Evolutionary conservation across 2,113 vertebrate species (phyloP), one percentile per base, ranked within the genome.

Genomic region (Dromiciops gliroides): DNA sequence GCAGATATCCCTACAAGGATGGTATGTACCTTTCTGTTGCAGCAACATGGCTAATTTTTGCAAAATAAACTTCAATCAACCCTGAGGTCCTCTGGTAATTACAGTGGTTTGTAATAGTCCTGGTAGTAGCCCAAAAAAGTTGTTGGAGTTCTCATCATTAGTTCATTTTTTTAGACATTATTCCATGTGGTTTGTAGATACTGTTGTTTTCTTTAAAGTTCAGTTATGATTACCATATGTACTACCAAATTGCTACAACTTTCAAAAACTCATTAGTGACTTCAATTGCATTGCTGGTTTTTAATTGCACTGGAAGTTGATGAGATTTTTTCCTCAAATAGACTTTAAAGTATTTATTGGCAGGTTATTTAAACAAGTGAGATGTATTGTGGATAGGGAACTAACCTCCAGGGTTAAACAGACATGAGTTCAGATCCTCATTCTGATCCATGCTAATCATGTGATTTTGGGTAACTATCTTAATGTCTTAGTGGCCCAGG

Each of bases 1-100:
- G 4, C 31, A 92, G 52, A 92, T 94, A 96, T 56, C 89, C 14
- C 90, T 89, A 14, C 11, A 52, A 91, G 2, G 51, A 31, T 95
- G 48, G 47, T 7, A 95, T 50, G n/a, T 56, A 50, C 12, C 48
- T n/a, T 92, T n/a, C 91, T 75, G 31, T 44, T 92, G 56, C 0
- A 75, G 56, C 16, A 12, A 25, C 67, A 94, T 83, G 67, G 37
- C 67, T 83, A 44, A 83, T 83, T 95, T 93, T 92, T 89, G 95
- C n/a, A 93, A 95, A 96, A 83, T 67, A 94, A 94, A 93, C 92
- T 94, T 94, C 95, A 93, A 67, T 75, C 67, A 93, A 50, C 2
- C 60, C n/a, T 94, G 50, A 90, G 19, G 19, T 94, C 51, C n/a
- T 95, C 37, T 92, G 47, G 89, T 94, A 94, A 96, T 56, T 92